Percentiles rank a stretch among this genome's conserved stretches.
These are phyloP conservation scores for Tortricodes alternella DNA, from an alignment of 2,888 invertebrate genomes.

Conservation along the genomic window DNA sequence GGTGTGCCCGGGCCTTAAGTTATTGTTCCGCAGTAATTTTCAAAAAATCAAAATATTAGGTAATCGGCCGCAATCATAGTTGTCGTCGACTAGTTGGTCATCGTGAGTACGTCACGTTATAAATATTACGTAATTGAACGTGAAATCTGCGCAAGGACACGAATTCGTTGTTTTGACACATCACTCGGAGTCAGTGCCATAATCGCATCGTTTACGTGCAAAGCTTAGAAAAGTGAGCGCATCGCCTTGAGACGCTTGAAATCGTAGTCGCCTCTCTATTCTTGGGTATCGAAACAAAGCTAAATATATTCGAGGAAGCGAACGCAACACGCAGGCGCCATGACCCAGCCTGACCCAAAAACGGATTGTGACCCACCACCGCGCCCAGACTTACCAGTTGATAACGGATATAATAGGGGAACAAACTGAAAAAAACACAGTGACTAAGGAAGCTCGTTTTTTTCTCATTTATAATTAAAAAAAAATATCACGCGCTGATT, in stretches of 20 bases:
- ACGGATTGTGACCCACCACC: constrained; percentile 67
- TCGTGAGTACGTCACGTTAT: constrained; percentile 54
- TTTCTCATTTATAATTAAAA: too few relatives aligned
- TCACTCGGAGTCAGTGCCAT: constrained; percentile 67
- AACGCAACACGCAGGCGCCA: constrained; percentile 74
- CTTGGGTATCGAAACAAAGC: constrained; percentile 68
- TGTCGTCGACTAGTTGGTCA: constrained; percentile 2
- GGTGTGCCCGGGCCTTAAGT: too few relatives aligned
- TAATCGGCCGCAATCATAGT: not conserved
- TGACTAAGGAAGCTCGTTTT: too few relatives aligned
- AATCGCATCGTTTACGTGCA: constrained; percentile 73
- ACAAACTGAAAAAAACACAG: too few relatives aligned
- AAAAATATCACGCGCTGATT: too few relatives aligned
- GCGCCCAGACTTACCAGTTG: constrained; percentile 66
- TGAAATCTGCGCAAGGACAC: constrained; percentile 77
- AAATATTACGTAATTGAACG: constrained; percentile 75
- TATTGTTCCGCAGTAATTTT: too few relatives aligned
- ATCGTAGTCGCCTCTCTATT: constrained; percentile 71
- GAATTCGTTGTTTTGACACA: constrained; percentile 63
- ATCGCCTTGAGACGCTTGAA: constrained; percentile 73
- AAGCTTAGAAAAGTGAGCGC: constrained; percentile 78
- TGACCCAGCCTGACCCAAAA: constrained; percentile 81
- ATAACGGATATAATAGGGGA: constrained; percentile 72
- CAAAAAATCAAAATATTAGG: not conserved
- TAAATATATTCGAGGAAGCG: constrained; percentile 62